Evolutionary conservation across 2,888 invertebrate species (phyloP), one percentile per base, ranked within the genome.

Genomic region (Lapara coniferarum): DNA sequence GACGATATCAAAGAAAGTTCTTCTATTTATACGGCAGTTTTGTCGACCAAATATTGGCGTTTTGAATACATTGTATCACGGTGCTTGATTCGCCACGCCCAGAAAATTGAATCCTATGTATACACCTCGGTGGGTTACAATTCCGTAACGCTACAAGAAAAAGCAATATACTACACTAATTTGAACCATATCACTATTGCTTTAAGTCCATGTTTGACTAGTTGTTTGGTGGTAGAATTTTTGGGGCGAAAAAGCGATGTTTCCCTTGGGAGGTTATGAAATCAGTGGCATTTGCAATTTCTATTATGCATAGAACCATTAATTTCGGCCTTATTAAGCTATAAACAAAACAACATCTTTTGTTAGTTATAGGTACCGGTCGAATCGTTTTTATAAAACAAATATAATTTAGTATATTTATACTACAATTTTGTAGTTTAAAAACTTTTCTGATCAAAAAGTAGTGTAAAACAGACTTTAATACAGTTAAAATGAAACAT

Each of bases 211-310:
- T 68, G 78, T 81, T 87, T 19, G 73, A 69, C 52, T 53, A 78
- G 55, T 78, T 72, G 2, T 8, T 16, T 16, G 37, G 67, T 46
- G 69, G 75, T 72, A 75, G 80, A 84, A 77, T 89, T 90, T 92
- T 91, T 90, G 81, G 92, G 92, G 92, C 90, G 88, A 89, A 89
- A 90, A 91, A 82, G 89, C 87, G 91, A 91, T 90, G 87, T 88
- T 85, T 95, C 95, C 94, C 90, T 83, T 86, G 95, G 92, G 94
- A 93, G 92, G 92, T 91, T 92, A 94, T 93, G 93, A 94, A 95
- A 94, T 95, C 95, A 95, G 93, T 95, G 95, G 95, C 95, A 95
- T 95, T 95, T 95, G 95, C 94, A 95, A 91, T 89, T 90, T 92
- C 95, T 93, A 93, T 93, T 93, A 92, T 93, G 92, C 85, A 88